phyloP scores from a whole-genome alignment of 2,113 vertebrate species.

The Boulengeromyrus knoepffleri region DNA sequence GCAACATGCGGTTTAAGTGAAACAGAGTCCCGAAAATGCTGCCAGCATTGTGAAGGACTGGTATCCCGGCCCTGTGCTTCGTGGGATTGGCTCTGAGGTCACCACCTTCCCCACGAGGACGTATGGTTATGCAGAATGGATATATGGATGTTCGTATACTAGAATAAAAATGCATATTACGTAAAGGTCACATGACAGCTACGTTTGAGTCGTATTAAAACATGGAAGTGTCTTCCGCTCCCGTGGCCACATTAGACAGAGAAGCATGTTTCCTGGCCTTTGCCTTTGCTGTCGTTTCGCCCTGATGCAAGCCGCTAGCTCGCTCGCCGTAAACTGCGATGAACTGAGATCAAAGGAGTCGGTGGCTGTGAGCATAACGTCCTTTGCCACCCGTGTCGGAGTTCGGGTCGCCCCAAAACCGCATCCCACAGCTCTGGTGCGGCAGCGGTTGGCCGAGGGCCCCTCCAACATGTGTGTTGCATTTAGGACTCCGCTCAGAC shows the following conservation, averaged over 20 bases:
- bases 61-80: background rate
- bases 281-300: background rate
- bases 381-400: constrained; percentile 32
- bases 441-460: constrained; percentile 29
- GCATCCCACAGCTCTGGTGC: constrained; percentile 43
- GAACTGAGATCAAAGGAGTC: constrained; percentile 8
- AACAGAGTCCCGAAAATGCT: background rate
- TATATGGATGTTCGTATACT: background rate
- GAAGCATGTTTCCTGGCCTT: background rate
- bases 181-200: background rate
- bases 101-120: background rate
- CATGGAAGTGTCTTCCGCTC: background rate
- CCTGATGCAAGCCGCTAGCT: background rate
- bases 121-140: background rate
- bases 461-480: constrained; percentile 48
- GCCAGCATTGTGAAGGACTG: background rate
- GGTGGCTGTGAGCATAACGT: constrained; percentile 21
- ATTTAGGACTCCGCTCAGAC: constrained; percentile 55
- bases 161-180: background rate
- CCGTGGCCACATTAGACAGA: background rate
- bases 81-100: background rate
- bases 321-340: background rate
- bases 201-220: background rate
- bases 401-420: background rate
- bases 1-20: background rate